A percentile compares a stretch with the other conserved stretches of the same genome.
phyloP scores from a whole-genome alignment of 2,113 vertebrate species.

The Gulo gulo region DNA sequence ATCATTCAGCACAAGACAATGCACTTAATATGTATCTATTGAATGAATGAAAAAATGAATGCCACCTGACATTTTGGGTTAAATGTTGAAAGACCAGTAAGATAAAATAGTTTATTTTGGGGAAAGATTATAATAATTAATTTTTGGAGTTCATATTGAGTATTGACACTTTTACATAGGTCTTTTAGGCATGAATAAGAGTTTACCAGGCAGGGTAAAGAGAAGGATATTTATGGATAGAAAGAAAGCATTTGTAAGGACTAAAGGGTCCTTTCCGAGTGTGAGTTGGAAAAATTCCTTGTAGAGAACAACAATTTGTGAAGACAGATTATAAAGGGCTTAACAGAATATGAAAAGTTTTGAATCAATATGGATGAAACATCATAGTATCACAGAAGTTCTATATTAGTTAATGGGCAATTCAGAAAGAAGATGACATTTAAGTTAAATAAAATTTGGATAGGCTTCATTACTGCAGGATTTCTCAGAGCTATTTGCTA shows the following conservation, averaged over 20 bases:
- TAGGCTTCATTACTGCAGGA: background rate
- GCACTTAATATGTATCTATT: background rate
- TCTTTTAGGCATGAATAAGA: background rate
- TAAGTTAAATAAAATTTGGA: background rate
- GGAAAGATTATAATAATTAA: background rate
- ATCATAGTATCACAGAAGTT: background rate
- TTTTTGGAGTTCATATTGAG: background rate
- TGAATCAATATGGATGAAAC: background rate
- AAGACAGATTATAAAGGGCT: background rate
- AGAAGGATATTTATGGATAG: background rate
- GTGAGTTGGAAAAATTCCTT: background rate
- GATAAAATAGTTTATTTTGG: background rate
- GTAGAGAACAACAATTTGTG: background rate
- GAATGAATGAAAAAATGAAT: background rate
- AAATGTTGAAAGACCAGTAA: background rate
- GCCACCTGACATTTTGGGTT: background rate
- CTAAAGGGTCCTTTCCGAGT: background rate
- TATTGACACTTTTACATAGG: background rate
- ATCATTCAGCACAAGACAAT: background rate
- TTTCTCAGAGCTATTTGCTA: background rate
- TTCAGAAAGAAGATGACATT: background rate
- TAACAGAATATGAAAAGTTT: background rate
- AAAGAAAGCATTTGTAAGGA: background rate
- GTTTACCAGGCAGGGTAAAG: background rate
- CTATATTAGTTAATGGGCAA: background rate